A percentile compares a stretch with the other conserved stretches of the same genome.
Evolutionary conservation across 2,113 vertebrate genomes (phyloP).

Genomic region (Ginglymostoma cirratum): DNA sequence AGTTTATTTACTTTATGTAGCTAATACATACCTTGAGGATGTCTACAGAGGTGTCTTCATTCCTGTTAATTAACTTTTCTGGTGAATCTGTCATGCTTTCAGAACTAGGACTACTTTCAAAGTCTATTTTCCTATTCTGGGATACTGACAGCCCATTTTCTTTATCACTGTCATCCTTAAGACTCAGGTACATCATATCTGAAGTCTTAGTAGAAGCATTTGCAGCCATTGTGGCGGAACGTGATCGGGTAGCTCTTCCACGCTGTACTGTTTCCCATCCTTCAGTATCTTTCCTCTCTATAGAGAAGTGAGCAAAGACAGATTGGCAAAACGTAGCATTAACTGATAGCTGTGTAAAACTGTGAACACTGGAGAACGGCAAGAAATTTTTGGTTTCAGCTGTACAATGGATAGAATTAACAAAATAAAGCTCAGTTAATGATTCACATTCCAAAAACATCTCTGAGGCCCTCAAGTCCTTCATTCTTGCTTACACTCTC

Average conservation of each 20-base stretch:
- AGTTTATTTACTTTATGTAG: background rate
- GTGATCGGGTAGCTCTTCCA: constrained; percentile 79
- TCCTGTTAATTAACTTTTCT: constrained; percentile 15
- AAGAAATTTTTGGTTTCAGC: background rate
- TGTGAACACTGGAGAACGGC: background rate
- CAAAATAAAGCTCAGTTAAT: background rate
- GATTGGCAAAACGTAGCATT: background rate
- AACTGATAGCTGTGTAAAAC: background rate
- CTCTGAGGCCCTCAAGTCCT: background rate
- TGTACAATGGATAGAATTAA: background rate
- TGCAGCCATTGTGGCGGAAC: constrained; percentile 65
- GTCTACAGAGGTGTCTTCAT: background rate
- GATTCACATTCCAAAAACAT: background rate
- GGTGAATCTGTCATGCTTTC: background rate
- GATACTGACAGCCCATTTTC: constrained; percentile 53
- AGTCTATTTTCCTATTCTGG: constrained; percentile 44
- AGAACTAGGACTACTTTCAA: constrained; percentile 34
- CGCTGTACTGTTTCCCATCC: constrained; percentile 96
- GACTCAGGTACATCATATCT: constrained; percentile 38
- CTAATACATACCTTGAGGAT: constrained; percentile 8
- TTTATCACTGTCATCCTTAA: constrained; percentile 71
- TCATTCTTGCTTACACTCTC: background rate
- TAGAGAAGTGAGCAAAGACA: constrained; percentile 31
- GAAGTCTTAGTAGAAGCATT: constrained; percentile 62
- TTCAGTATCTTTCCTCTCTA: constrained; percentile 82